Percentiles rank a stretch among this genome's conserved stretches.
phyloP scores from a whole-genome alignment of 2,797 vertebrate species.

The Macroramphosus scolopax region DNA sequence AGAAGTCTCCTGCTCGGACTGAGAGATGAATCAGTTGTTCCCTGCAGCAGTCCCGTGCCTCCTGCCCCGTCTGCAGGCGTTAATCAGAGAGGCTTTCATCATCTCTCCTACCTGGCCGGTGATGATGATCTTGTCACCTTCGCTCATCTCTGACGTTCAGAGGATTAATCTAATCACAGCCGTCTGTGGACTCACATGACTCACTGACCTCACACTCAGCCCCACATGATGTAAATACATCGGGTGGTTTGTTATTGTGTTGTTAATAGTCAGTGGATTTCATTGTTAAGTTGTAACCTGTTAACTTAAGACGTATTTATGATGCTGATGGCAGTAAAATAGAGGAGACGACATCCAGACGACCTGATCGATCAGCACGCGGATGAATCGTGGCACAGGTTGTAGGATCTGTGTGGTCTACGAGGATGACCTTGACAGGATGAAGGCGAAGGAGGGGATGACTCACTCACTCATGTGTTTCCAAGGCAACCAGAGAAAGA shows the following conservation, averaged over 20 bases:
- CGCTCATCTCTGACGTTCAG: constrained; percentile 5
- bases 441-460: constrained; percentile 18
- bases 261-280: too few relatives aligned
- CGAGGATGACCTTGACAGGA: constrained; percentile 44
- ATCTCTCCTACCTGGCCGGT: constrained; percentile 4
- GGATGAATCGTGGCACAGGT: constrained; percentile 5
- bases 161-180: constrained; percentile 7
- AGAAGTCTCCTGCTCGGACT: too few relatives aligned
- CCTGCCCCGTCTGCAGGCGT: too few relatives aligned
- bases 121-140: constrained; percentile 4
- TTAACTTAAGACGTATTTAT: too few relatives aligned
- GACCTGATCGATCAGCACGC: constrained; percentile 1
- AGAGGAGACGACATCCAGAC: too few relatives aligned
- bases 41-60: too few relatives aligned
- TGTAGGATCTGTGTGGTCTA: constrained; percentile 15
- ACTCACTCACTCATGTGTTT: constrained; percentile 50
- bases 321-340: too few relatives aligned
- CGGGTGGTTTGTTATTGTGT: too few relatives aligned
- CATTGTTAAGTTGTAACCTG: too few relatives aligned
- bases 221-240: too few relatives aligned
- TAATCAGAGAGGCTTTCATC: constrained; percentile 22
- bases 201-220: not conserved
- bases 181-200: constrained; percentile 23
- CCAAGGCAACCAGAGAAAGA: constrained; percentile 52
- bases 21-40: too few relatives aligned